Percentiles rank a stretch among this genome's conserved stretches.
These are phyloP conservation scores for Salvator merianae DNA, from an alignment of 2,113 vertebrate species.

Conservation along the genomic window DNA sequence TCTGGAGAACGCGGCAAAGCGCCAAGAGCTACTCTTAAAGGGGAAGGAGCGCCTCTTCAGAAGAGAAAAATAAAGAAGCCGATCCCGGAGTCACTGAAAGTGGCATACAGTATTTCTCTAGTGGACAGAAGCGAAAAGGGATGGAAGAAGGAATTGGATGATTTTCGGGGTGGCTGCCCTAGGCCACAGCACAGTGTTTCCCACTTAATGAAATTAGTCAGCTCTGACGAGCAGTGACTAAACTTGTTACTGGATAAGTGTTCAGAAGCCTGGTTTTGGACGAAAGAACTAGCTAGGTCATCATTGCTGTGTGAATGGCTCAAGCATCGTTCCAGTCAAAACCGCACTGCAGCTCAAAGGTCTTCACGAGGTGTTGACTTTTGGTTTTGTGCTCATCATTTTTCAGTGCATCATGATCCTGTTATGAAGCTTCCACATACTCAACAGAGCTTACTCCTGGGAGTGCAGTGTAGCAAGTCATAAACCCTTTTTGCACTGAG, in stretches of 20 bases:
- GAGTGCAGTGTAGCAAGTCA: too few relatives aligned
- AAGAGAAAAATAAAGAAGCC: neutral
- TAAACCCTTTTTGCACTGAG: too few relatives aligned
- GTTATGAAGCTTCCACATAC: neutral
- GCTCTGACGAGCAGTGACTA: too few relatives aligned
- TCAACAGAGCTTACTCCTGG: neutral
- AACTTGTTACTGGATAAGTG: neutral
- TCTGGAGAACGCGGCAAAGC: conserved; percentile 24
- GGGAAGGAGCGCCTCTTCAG: accelerated
- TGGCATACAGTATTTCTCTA: too few relatives aligned
- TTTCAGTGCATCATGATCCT: neutral
- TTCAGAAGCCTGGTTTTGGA: neutral
- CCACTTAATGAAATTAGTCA: neutral
- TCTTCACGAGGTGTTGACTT: too few relatives aligned
- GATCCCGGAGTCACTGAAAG: neutral
- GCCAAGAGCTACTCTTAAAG: conserved; percentile 37
- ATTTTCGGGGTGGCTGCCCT: neutral
- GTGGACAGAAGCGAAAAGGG: neutral
- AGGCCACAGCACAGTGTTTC: neutral
- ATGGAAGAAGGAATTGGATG: neutral
- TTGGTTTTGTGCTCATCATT: neutral
- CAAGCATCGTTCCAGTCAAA: neutral
- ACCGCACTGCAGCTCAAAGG: neutral
- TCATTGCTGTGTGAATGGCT: too few relatives aligned
- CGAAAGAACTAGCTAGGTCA: too few relatives aligned